Conservation (phyloP, 2,888 invertebrate genomes). For the Gibbula magus region DNA sequence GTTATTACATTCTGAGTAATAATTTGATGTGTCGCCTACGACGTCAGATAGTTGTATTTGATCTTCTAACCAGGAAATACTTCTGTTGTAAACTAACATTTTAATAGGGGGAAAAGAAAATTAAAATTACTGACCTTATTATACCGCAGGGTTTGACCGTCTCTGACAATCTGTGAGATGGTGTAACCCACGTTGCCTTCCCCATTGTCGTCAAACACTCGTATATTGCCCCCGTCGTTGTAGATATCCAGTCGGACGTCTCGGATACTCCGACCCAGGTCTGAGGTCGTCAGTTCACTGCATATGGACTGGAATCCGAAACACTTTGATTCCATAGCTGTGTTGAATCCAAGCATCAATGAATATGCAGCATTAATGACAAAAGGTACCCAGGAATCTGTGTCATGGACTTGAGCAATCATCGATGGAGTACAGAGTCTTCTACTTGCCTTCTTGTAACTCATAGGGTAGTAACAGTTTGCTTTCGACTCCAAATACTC, state of each 20-base stretch:
- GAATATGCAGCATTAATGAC: background rate
- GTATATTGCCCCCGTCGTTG: background rate
- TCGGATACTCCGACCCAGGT: background rate
- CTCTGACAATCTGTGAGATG: background rate
- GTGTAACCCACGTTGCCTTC: conserved; percentile 12
- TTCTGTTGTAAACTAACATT: too few relatives aligned
- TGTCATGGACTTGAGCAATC: background rate
- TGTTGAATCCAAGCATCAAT: background rate
- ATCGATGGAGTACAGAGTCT: background rate
- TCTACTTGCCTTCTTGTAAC: background rate
- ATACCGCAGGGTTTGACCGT: background rate
- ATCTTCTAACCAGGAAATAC: too few relatives aligned
- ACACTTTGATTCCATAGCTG: background rate
- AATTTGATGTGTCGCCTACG: too few relatives aligned
- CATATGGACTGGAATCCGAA: background rate
- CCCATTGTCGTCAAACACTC: conserved; percentile 15
- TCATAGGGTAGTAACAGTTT: conserved; percentile 4
- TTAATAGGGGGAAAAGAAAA: too few relatives aligned
- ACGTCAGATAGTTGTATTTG: too few relatives aligned
- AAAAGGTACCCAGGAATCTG: conserved; percentile 17
- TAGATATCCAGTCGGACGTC: conserved; percentile 3
- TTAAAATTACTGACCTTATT: background rate
- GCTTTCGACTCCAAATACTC: background rate
- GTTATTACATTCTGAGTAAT: too few relatives aligned
- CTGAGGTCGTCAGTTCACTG: background rate